phyloP scores from a whole-genome alignment of 2,888 invertebrate species.

The Zootermopsis nevadensis region DNA sequence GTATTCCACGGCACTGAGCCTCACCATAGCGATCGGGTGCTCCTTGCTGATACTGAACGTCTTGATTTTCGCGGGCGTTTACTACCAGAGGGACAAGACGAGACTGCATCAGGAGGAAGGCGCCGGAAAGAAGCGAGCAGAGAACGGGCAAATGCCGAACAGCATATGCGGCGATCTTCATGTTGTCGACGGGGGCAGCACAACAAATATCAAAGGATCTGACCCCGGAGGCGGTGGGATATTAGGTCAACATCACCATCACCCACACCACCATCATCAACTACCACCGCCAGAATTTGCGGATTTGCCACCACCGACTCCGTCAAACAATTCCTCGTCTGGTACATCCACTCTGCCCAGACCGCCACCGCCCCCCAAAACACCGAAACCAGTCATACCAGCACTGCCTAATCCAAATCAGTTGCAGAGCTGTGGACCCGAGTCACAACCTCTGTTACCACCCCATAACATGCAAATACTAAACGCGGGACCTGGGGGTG shows the following conservation, averaged over 20 bases:
- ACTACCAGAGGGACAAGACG: constrained; percentile 90
- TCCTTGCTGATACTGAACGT: constrained; percentile 92
- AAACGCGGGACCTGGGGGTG: constrained; percentile 72
- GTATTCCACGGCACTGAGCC: constrained; percentile 90
- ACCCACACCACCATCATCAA: constrained; percentile 83
- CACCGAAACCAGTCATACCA: constrained; percentile 64
- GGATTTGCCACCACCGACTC: constrained; percentile 75
- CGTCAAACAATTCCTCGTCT: constrained; percentile 62
- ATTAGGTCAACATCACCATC: constrained; percentile 61
- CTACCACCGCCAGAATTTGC: constrained; percentile 87
- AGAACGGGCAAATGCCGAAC: constrained; percentile 89
- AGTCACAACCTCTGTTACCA: constrained; percentile 66
- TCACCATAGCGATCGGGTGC: constrained; percentile 95
- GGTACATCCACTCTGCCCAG: constrained; percentile 67
- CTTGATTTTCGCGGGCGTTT: constrained; percentile 93
- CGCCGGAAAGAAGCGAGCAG: constrained; percentile 74
- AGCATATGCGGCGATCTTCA: constrained; percentile 85
- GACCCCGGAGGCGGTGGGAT: constrained; percentile 68
- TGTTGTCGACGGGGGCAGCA: constrained; percentile 54
- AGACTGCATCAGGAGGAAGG: constrained; percentile 68
- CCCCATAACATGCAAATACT: constrained; percentile 73
- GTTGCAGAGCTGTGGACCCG: constrained; percentile 62
- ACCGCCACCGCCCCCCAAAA: constrained; percentile 80
- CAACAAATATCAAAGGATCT: constrained; percentile 61
- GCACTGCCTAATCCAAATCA: constrained; percentile 66